Conservation (phyloP, 2,888 invertebrate genomes). For the Meteorus colon region DNA sequence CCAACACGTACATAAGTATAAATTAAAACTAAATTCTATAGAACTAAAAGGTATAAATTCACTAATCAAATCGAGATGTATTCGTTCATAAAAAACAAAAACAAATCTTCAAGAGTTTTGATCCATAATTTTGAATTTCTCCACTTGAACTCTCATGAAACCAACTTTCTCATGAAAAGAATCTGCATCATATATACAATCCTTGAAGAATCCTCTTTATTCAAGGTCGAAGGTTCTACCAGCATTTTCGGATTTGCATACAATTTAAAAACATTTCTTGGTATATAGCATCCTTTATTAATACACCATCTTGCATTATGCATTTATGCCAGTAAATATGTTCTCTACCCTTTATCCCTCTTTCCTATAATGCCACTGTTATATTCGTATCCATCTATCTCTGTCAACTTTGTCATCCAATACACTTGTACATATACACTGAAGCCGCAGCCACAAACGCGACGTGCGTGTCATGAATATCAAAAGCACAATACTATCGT, state of each 20-base stretch:
- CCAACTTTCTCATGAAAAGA: neutral
- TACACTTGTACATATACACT: slow-evolving; percentile 7
- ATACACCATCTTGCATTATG: slow-evolving; percentile 17
- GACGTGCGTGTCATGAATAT: slow-evolving; percentile 29
- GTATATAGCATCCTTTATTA: slow-evolving; percentile 10
- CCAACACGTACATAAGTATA: neutral
- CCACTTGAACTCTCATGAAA: neutral
- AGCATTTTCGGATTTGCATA: slow-evolving; percentile 13
- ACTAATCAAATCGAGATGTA: neutral
- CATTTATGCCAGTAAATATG: neutral
- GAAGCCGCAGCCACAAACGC: slow-evolving; percentile 9
- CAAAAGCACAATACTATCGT: slow-evolving; percentile 15
- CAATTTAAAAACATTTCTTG: neutral
- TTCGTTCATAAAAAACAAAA: neutral
- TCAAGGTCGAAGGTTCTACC: slow-evolving; percentile 11
- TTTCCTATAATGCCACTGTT: slow-evolving; percentile 4
- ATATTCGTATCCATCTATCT: slow-evolving; percentile 27
- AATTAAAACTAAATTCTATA: neutral
- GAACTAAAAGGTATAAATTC: neutral
- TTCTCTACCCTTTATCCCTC: neutral
- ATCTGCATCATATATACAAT: neutral
- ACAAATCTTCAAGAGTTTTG: neutral
- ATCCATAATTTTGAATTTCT: neutral
- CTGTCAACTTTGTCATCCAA: slow-evolving; percentile 22
- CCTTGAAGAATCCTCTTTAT: neutral